Conservation (phyloP, 2,888 invertebrate species). For the Tromatobia lineatoria region DNA sequence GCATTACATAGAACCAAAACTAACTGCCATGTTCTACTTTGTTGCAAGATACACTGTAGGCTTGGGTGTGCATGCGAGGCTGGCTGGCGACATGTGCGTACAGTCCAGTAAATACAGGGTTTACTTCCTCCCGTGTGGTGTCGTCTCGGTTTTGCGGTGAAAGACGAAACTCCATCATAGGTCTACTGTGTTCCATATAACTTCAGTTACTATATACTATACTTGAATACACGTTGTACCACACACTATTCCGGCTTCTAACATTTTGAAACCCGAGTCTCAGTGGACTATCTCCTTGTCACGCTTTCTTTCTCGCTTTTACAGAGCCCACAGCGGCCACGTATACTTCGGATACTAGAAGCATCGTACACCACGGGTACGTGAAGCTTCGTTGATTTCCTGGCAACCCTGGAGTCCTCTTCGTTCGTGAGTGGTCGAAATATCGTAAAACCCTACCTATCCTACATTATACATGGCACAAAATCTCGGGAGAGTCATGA, state of each 20-base stretch:
- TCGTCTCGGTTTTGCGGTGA: conserved; percentile 60
- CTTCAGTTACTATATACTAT: not conserved
- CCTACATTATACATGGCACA: not conserved
- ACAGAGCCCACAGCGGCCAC: not conserved
- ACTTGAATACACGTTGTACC: conserved; percentile 15
- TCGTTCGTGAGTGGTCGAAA: not conserved
- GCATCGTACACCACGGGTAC: not conserved
- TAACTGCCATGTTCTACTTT: conserved; percentile 16
- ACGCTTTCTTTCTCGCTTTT: conserved; percentile 27
- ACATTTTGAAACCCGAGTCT: conserved; percentile 50
- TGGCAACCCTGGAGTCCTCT: not conserved
- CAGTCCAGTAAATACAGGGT: conserved; percentile 44
- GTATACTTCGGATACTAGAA: not conserved
- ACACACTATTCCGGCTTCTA: conserved; percentile 50
- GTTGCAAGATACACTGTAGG: conserved; percentile 13
- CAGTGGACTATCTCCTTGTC: conserved; percentile 38
- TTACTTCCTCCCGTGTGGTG: conserved; percentile 47
- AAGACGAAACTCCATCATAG: conserved; percentile 53
- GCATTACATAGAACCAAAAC: not conserved
- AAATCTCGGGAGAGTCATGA: not conserved
- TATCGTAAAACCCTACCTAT: not conserved
- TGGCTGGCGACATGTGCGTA: conserved; percentile 32
- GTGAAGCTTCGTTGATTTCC: conserved; percentile 9
- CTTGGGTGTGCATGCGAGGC: conserved; percentile 1
- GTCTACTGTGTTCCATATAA: conserved; percentile 30